phyloP scores from a whole-genome alignment of 2,113 vertebrate genomes.

The Climacteris rufus region DNA sequence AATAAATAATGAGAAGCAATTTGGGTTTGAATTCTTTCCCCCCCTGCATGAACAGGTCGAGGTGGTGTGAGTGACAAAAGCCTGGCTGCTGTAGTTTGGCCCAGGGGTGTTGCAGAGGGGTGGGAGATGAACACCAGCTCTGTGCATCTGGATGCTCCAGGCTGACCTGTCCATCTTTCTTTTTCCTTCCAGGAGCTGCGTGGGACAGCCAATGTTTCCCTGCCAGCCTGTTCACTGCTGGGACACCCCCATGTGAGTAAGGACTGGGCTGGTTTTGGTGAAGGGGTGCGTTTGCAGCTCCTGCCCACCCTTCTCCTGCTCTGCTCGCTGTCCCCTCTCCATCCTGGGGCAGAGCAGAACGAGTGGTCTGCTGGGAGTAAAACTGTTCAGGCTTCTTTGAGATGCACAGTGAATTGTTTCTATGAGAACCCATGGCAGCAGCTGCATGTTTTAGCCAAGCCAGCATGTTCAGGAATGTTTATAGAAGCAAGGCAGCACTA shows the following conservation, averaged over 20 bases:
- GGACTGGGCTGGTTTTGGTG: not conserved
- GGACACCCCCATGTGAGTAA: not conserved
- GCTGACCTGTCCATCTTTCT: not conserved
- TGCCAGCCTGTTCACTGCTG: not conserved
- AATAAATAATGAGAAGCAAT: not conserved
- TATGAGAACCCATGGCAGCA: not conserved
- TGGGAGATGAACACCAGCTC: not conserved
- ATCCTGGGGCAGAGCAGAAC: not conserved
- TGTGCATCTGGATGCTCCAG: not conserved
- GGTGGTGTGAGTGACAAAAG: not conserved
- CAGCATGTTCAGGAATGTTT: not conserved
- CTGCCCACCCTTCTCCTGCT: not conserved
- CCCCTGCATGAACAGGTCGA: not conserved
- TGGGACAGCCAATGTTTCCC: not conserved
- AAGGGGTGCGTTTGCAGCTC: not conserved
- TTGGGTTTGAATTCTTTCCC: not conserved
- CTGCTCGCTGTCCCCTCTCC: not conserved
- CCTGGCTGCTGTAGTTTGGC: not conserved
- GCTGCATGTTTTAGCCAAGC: not conserved
- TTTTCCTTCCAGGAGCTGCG: slow-evolving; percentile 5
- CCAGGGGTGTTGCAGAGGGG: not conserved
- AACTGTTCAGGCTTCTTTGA: not conserved
- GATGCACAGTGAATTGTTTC: not conserved
- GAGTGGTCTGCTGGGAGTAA: not conserved
- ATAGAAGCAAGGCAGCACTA: not conserved